Conservation (phyloP, 2,888 invertebrate species). For the Xestia ashworthii region DNA sequence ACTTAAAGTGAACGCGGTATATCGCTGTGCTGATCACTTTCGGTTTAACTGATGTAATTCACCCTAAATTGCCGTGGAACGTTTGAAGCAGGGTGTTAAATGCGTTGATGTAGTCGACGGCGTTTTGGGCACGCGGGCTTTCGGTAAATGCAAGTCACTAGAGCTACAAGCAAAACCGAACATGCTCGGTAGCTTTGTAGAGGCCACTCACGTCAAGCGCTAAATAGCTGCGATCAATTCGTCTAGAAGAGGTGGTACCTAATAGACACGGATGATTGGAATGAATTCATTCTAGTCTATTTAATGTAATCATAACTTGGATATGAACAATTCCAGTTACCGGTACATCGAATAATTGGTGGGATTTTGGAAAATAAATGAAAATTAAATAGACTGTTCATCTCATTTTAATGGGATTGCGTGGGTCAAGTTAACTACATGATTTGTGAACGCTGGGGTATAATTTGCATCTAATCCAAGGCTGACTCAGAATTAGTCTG, state of each 20-base stretch:
- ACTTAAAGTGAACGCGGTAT: not conserved
- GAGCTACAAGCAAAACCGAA: constrained; percentile 16
- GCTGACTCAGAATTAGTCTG: too few species aligned
- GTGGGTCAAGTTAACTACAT: too few species aligned
- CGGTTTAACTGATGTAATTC: not conserved
- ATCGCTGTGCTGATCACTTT: too few species aligned
- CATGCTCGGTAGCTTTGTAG: not conserved
- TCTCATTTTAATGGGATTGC: not conserved
- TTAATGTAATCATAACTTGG: not conserved
- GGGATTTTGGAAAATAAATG: not conserved
- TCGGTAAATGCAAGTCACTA: not conserved
- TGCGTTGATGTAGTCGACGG: not conserved
- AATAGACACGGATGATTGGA: not conserved
- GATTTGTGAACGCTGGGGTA: not conserved
- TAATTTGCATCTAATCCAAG: not conserved
- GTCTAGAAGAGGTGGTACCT: not conserved
- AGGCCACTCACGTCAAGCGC: not conserved
- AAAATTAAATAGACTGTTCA: not conserved
- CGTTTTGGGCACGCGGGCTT: not conserved
- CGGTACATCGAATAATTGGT: not conserved
- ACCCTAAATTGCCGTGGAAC: not conserved
- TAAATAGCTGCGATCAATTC: not conserved
- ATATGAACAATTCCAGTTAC: not conserved
- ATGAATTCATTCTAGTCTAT: not conserved
- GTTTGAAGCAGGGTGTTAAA: constrained; percentile 4